phyloP scores from a whole-genome alignment of 2,113 vertebrate genomes.

The Hystrix brachyura region DNA sequence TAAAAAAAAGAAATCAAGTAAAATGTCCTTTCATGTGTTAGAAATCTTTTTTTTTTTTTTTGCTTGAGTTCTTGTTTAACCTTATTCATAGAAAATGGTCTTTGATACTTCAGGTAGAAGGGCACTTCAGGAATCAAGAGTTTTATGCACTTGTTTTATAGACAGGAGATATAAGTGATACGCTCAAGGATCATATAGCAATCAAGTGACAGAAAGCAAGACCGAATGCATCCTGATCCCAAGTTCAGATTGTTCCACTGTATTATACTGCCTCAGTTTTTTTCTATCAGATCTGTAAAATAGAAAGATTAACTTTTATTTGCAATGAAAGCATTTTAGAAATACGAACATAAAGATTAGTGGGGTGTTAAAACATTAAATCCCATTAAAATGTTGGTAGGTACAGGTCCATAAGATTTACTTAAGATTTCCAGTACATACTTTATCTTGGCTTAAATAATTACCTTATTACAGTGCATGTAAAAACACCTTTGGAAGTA shows the following conservation, averaged over 20 bases:
- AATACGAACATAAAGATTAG: neutral
- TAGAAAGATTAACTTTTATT: slow-evolving; percentile 13
- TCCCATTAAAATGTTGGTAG: neutral
- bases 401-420: slow-evolving; percentile 8
- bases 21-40: neutral
- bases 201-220: neutral
- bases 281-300: neutral
- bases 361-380: neutral
- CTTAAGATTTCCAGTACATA: neutral
- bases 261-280: neutral
- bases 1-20: slow-evolving; percentile 50
- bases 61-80: slow-evolving; percentile 2
- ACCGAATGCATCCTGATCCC: neutral
- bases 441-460: slow-evolving; percentile 35
- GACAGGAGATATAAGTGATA: neutral
- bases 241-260: neutral
- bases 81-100: neutral
- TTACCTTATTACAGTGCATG: neutral
- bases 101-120: slow-evolving; percentile 56
- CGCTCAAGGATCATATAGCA: neutral
- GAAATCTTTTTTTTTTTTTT: slow-evolving; percentile 42
- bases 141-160: neutral
- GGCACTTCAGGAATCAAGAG: slow-evolving; percentile 62
- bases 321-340: slow-evolving; percentile 38
- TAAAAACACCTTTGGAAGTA: slow-evolving; percentile 20